Evolutionary conservation across 2,797 vertebrate species (phyloP).

Genomic region (Pelochelys cantorii): DNA sequence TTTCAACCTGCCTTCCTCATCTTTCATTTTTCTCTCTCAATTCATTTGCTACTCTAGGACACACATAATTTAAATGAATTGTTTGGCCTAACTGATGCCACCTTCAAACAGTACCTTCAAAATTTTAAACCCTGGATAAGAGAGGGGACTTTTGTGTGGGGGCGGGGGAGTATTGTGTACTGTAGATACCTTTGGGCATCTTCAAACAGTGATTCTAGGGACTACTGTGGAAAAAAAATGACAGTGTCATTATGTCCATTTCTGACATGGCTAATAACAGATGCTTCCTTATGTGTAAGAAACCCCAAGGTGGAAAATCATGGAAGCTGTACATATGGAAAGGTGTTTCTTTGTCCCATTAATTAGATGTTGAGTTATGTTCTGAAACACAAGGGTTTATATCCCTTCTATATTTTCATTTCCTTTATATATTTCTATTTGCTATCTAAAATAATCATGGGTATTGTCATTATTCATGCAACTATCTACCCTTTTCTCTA

Average conservation of each 20-base stretch:
- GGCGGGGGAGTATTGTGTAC: no score
- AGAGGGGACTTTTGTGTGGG: no score
- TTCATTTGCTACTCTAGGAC: background rate
- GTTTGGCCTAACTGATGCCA: background rate
- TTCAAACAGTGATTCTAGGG: accelerated
- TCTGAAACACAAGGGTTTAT: no score
- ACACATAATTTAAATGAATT: background rate
- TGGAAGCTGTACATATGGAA: background rate
- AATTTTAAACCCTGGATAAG: no score
- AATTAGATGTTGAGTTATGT: no score
- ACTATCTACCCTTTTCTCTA: no score
- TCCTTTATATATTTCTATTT: no score
- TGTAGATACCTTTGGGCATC: no score
- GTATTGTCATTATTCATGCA: no score
- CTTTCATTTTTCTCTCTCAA: background rate
- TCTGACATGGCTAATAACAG: background rate
- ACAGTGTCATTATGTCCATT: background rate
- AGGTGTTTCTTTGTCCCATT: background rate
- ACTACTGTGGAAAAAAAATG: background rate
- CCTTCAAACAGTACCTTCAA: background rate
- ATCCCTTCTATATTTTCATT: no score
- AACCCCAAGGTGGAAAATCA: background rate
- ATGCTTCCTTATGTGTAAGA: background rate
- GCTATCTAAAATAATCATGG: no score
- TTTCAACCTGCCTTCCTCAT: background rate